phyloP scores from a whole-genome alignment of 2,888 invertebrate genomes.

The Epsilonema sp. region DNA sequence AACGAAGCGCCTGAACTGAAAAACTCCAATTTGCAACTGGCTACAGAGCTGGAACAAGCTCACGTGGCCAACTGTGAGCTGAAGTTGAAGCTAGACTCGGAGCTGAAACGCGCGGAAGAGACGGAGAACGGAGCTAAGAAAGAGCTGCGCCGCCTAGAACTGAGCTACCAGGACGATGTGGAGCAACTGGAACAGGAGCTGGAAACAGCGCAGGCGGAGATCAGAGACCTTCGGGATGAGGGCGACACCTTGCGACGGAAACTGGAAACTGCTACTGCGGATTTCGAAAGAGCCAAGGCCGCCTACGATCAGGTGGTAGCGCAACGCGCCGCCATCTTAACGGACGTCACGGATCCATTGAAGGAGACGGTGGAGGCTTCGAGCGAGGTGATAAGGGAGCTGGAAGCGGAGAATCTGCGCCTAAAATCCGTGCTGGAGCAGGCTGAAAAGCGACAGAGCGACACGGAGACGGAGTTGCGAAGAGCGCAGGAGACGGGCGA shows the following conservation, averaged over 20 bases:
- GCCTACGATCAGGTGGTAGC: too few species aligned
- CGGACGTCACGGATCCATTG: too few species aligned
- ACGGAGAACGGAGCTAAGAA: background rate
- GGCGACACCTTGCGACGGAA: background rate
- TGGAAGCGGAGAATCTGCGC: background rate
- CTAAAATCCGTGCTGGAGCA: slow-evolving; percentile 2
- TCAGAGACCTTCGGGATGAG: background rate
- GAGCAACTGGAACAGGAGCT: background rate
- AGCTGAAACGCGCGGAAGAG: background rate
- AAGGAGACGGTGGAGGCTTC: background rate
- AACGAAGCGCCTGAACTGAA: background rate
- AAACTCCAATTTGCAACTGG: background rate
- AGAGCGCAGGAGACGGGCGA: slow-evolving; percentile 13
- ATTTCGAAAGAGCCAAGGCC: too few species aligned
- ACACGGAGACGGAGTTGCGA: slow-evolving; percentile 10
- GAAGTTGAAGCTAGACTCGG: too few species aligned
- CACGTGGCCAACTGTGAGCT: too few species aligned
- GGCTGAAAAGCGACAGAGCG: slow-evolving; percentile 9
- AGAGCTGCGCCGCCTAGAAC: too few species aligned
- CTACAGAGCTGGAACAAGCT: too few species aligned
- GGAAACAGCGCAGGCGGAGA: background rate
- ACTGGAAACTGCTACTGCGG: too few species aligned
- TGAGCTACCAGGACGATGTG: too few species aligned
- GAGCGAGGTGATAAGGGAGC: background rate
- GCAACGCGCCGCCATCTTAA: too few species aligned